Base-by-base conservation (phyloP, 2,888 invertebrate genomes). In the Teinopalpus imperialis region DNA sequence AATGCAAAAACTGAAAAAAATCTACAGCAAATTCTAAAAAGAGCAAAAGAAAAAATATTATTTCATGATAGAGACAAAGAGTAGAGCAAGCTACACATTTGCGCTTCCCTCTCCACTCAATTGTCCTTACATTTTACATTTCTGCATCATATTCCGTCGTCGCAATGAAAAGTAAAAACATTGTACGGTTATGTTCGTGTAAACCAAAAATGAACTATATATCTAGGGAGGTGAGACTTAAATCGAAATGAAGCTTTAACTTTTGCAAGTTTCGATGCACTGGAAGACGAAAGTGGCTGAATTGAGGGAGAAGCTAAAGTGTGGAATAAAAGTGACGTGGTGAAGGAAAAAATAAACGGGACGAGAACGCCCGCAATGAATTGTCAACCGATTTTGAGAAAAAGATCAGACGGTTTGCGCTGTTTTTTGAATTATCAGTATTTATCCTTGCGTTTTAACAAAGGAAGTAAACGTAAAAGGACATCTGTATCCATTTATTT, bases 121-220 rank as follows among this genome's bases (percentile, higher is more conserved):
- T 83, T 83, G 86, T 86, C 81, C 75, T 81, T 75, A 79, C 81
- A 78, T 83, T 82, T 87, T 80, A 81, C 77, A 86, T 83, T 83
- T 79, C 81, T 82, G 77, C 83, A 81, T 85, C 86, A 86, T 83
- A 85, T 86, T 83, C 79, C 67, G 70, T 69, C 63, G 66, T 68
- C 69, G 81, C 81, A 81, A 85, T 81, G 81, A 81, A 83, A 83
- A 82, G 75, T 78, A 81, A 83, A 85, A 85, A 85, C 79, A 82
- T 72, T 79, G 74, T 77, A 71, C 72, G 64, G 57, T 30, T 26
- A 1, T 10, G 1, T 1, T 3, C 30, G 16, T 12, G 21, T 23
- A 16, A 34, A 9, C 14, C 8, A 41, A 46, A 41, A 34, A 2
- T n/a, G 16, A 6, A 24, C 35, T 18, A 3, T 46, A 30, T 8